phyloP scores from a whole-genome alignment of 2,113 vertebrate genomes.

The Cervus canadensis region DNA sequence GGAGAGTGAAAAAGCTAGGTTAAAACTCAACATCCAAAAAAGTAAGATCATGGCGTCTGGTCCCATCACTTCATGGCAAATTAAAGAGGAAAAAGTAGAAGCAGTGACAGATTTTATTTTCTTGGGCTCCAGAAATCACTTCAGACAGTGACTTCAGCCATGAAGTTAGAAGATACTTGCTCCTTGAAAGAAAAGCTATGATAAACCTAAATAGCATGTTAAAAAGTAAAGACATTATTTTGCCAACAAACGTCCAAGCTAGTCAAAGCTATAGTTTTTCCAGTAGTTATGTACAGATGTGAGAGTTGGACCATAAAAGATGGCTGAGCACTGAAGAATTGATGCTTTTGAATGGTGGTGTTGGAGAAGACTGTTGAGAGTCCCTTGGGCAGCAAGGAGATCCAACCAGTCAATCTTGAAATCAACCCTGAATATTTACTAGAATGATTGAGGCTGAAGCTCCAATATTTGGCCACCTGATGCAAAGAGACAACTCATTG shows the following conservation, averaged over 20 bases:
- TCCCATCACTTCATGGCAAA: neutral
- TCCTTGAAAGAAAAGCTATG: neutral
- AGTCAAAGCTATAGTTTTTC: neutral
- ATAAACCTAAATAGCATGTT: neutral
- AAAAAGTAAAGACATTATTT: neutral
- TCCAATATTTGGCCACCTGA: neutral
- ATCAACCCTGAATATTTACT: neutral
- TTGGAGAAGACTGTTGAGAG: neutral
- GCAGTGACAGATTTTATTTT: neutral
- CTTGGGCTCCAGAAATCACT: neutral
- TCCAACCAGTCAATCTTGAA: neutral
- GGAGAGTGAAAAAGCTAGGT: neutral
- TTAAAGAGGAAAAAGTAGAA: neutral
- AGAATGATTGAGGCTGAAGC: neutral
- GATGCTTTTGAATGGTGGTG: neutral
- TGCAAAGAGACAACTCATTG: neutral
- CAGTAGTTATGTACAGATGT: neutral
- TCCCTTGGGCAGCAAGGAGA: neutral
- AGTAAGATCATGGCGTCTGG: neutral
- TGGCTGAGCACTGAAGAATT: neutral
- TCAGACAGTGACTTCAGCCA: neutral
- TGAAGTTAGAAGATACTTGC: neutral
- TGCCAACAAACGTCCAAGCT: neutral
- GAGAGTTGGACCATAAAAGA: neutral
- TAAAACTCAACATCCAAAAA: neutral